Evolutionary conservation across 1,140 invertebrate genomes (phyloP).

Genomic region (Conus ventricosus): DNA sequence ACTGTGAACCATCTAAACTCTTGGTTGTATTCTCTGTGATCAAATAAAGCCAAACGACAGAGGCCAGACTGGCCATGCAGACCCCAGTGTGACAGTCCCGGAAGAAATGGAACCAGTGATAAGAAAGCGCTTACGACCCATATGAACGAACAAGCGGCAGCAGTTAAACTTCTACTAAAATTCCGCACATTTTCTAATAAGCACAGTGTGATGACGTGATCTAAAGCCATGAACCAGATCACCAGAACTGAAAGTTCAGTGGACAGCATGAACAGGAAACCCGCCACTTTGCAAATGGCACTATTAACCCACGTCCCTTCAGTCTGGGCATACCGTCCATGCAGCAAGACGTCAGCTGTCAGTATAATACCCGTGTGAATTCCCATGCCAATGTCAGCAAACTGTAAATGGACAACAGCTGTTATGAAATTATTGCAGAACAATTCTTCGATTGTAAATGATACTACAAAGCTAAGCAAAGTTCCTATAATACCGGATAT

Average conservation of each 20-base stretch:
- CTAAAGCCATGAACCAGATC: background rate
- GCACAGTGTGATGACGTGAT: background rate
- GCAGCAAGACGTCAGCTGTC: background rate
- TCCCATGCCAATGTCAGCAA: background rate
- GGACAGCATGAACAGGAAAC: background rate
- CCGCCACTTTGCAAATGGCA: background rate
- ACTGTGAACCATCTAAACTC: background rate
- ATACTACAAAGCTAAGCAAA: background rate
- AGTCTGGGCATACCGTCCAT: background rate
- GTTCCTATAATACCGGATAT: conserved; percentile 51
- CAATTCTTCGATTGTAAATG: background rate
- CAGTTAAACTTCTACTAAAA: background rate
- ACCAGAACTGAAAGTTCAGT: background rate
- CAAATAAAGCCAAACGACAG: background rate
- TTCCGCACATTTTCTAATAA: background rate
- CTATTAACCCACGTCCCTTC: background rate
- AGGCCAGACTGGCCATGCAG: background rate
- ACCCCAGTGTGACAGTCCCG: background rate
- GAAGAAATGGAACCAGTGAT: background rate
- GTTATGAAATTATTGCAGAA: background rate
- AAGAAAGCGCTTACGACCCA: background rate
- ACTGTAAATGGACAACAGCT: background rate
- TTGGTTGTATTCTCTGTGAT: background rate
- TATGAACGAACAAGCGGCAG: background rate
- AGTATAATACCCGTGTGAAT: background rate